Evolutionary conservation across 1,140 invertebrate species (phyloP).

Genomic region (Cryptotermes secundus): DNA sequence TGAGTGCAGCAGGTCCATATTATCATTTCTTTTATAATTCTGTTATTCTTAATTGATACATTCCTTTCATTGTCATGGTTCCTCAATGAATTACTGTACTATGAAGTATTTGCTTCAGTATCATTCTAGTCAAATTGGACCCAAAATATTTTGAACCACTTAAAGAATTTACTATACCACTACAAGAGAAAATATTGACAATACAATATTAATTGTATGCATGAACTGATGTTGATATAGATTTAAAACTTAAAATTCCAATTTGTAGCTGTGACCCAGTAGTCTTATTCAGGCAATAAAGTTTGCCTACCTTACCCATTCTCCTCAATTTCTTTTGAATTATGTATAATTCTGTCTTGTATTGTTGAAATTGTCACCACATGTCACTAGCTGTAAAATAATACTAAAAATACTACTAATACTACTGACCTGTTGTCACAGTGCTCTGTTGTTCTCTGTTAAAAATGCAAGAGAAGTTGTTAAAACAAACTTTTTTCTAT

Average conservation of each 20-base stretch:
- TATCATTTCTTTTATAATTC: not conserved
- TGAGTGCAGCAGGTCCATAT: not conserved
- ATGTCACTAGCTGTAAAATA: conserved; percentile 26
- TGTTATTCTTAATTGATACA: not conserved
- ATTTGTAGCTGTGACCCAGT: conserved; percentile 28
- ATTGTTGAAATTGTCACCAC: conserved; percentile 32
- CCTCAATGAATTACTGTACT: conserved; percentile 14
- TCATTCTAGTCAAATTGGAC: conserved; percentile 24
- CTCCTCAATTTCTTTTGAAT: conserved; percentile 22
- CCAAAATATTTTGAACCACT: not conserved
- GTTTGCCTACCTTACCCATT: conserved; percentile 4
- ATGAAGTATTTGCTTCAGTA: not conserved
- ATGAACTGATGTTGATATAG: conserved; percentile 27
- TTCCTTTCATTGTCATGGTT: conserved; percentile 19
- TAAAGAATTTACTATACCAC: conserved; percentile 21
- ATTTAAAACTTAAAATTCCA: conserved; percentile 23
- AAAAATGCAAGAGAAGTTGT: conserved; percentile 35
- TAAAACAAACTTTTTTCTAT: conserved; percentile 37
- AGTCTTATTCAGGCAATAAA: not conserved
- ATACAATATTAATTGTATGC: conserved; percentile 36
- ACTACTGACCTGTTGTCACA: conserved; percentile 35
- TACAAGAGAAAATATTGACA: conserved; percentile 33
- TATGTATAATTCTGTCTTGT: conserved; percentile 32
- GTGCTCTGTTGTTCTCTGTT: conserved; percentile 35
- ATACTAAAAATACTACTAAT: conserved; percentile 23